A percentile compares a stretch with the other conserved stretches of the same genome.
These are phyloP conservation scores for Daptonema setosum DNA, from an alignment of 2,888 invertebrate species.

Conservation along the genomic window DNA sequence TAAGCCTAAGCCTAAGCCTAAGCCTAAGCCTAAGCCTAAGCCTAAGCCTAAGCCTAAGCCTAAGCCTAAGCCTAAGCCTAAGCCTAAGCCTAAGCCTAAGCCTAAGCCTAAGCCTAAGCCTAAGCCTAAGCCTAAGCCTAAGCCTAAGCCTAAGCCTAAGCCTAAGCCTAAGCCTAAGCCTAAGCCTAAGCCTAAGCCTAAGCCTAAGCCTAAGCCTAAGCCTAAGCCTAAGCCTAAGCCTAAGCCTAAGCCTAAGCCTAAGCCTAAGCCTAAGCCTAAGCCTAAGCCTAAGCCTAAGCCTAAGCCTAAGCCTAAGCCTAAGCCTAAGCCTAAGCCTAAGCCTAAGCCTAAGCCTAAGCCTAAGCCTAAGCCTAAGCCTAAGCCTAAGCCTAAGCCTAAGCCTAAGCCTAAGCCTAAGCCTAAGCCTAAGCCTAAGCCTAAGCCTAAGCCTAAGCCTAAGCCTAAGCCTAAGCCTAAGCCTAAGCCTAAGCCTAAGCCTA, in stretches of 20 bases:
- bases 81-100: too few relatives aligned
- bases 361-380: constrained; percentile 1
- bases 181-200: neutral
- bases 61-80: too few relatives aligned
- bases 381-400: neutral
- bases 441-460: constrained; percentile 1
- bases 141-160: too few relatives aligned
- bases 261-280: constrained; percentile 1
- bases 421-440: constrained; percentile 1
- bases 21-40: too few relatives aligned
- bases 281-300: constrained; percentile 2
- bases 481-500: constrained; percentile 1
- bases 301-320: constrained; percentile 1
- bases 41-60: too few relatives aligned
- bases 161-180: neutral
- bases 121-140: too few relatives aligned
- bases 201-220: neutral
- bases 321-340: neutral
- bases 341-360: neutral
- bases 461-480: constrained; percentile 1
- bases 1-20: too few relatives aligned
- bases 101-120: too few relatives aligned
- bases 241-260: neutral
- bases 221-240: neutral
- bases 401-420: constrained; percentile 1